These are phyloP conservation scores for Apotomis turbidana DNA, from an alignment of 2,888 invertebrate genomes.

Conservation along the genomic window DNA sequence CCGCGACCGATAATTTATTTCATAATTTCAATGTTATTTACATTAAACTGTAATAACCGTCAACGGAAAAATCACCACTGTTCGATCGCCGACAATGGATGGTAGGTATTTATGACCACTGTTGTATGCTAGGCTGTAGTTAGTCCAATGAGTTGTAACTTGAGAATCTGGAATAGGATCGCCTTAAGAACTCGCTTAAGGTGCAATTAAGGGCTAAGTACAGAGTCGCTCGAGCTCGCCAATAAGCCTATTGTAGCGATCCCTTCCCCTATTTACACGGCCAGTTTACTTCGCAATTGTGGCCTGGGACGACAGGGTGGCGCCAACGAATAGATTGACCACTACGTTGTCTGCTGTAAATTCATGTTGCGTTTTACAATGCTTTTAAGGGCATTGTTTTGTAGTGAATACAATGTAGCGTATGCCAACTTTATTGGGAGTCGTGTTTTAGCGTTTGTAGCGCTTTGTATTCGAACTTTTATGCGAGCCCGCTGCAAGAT, in stretches of 20 bases:
- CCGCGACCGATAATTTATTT: too few relatives aligned
- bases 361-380: conserved; percentile 18
- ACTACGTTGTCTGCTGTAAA: conserved; percentile 17
- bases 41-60: too few relatives aligned
- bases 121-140: background rate
- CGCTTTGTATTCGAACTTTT: conserved; percentile 3
- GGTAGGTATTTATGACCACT: too few relatives aligned
- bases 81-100: too few relatives aligned
- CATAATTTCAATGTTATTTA: too few relatives aligned
- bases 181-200: background rate
- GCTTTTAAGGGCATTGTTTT: conserved; percentile 22
- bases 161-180: background rate
- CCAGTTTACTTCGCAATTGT: conserved; percentile 20
- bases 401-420: conserved; percentile 9
- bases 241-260: conserved; percentile 24
- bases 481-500: background rate
- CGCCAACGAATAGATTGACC: conserved; percentile 27
- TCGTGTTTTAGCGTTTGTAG: background rate
- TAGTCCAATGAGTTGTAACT: background rate
- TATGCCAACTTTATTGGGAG: background rate
- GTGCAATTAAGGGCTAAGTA: conserved; percentile 1
- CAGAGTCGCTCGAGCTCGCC: background rate
- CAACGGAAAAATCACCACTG: too few relatives aligned
- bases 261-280: conserved; percentile 31
- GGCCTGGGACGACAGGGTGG: conserved; percentile 14